Conservation (phyloP, 2,888 invertebrate genomes). For the Abrostola tripartita region DNA sequence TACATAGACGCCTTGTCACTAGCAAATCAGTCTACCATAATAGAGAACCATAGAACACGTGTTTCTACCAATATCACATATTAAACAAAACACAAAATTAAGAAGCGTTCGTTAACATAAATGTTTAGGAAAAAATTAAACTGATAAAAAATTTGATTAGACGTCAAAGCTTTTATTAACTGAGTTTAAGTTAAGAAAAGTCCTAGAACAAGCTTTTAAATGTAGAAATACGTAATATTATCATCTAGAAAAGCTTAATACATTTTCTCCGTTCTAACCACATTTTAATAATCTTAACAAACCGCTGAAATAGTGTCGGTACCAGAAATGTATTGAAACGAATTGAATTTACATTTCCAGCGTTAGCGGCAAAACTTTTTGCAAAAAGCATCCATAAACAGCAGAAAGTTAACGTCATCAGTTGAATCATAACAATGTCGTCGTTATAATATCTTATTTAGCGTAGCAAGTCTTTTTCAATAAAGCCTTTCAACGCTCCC, state of each 20-base stretch:
- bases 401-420: conserved; percentile 26
- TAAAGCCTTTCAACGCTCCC: conserved; percentile 70
- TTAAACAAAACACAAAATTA: no score
- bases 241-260: background rate
- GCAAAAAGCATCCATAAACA: background rate
- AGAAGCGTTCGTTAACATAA: no score
- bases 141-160: no score
- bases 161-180: no score
- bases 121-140: no score
- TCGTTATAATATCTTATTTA: conserved; percentile 65
- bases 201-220: no score
- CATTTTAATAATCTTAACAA: background rate
- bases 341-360: conserved; percentile 2
- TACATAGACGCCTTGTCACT: no score
- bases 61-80: no score
- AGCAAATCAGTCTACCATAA: no score
- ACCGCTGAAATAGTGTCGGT: background rate
- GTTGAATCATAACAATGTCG: conserved; percentile 55
- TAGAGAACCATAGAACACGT: no score
- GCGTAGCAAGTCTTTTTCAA: conserved; percentile 73
- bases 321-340: background rate
- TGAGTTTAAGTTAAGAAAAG: no score
- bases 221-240: background rate
- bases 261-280: background rate
- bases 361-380: background rate